Conservation (phyloP, 2,797 vertebrate species). For the Poeciliopsis gracilis region DNA sequence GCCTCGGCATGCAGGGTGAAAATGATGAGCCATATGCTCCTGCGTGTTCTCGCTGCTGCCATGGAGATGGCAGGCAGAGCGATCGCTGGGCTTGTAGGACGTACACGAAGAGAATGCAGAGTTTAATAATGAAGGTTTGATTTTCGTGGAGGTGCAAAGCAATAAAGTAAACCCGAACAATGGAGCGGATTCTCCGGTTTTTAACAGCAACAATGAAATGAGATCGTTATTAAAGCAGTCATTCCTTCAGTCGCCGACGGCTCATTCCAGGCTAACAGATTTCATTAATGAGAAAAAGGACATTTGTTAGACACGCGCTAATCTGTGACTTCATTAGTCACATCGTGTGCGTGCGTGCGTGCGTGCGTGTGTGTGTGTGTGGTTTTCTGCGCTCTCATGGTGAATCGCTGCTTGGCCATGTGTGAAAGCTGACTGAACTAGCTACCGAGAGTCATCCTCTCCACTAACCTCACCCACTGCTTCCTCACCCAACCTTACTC, state of each 20-base stretch:
- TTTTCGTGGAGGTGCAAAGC: conserved; percentile 10
- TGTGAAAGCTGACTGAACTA: conserved; percentile 65
- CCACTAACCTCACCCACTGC: conserved; percentile 57
- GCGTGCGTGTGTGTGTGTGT: neutral
- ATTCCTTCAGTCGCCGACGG: conserved; percentile 21
- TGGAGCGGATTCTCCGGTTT: neutral
- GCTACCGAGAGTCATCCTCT: conserved; percentile 54
- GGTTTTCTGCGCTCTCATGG: conserved; percentile 43
- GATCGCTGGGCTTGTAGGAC: conserved; percentile 62
- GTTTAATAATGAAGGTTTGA: conserved; percentile 6
- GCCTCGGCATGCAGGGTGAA: conserved; percentile 77
- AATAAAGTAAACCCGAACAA: neutral
- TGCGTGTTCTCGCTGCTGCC: conserved; percentile 75
- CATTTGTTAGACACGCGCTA: conserved; percentile 36
- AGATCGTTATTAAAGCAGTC: conserved; percentile 31
- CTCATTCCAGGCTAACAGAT: conserved; percentile 48
- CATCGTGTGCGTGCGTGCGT: neutral
- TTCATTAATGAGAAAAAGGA: conserved; percentile 25
- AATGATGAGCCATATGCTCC: conserved; percentile 83
- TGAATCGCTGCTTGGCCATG: conserved; percentile 55
- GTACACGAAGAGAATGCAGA: conserved; percentile 48
- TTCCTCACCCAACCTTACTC: conserved; percentile 29
- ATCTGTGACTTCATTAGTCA: conserved; percentile 59
- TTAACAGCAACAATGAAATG: neutral
- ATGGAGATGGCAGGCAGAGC: conserved; percentile 74